phyloP scores from a whole-genome alignment of 2,113 vertebrate species.

The Glareola pratincola region DNA sequence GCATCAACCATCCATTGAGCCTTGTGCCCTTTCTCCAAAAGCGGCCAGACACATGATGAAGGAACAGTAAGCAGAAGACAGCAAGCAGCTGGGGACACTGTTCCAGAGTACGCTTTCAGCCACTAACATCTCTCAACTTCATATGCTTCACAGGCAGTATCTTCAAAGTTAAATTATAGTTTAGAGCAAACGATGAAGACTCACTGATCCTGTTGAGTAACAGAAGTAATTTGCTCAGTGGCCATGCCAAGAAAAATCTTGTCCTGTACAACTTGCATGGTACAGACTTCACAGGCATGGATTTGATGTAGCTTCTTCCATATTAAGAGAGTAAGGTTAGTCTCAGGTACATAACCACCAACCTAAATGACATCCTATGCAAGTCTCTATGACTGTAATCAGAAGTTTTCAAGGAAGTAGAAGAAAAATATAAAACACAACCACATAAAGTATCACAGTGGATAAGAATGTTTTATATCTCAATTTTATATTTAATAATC shows the following conservation, averaged over 20 bases:
- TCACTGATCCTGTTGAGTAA: not conserved
- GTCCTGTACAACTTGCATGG: not conserved
- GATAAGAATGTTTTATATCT: not conserved
- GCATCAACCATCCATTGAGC: not conserved
- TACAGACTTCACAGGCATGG: not conserved
- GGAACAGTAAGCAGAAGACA: not conserved
- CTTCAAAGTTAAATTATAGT: not conserved
- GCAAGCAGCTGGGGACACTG: not conserved
- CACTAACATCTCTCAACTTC: not conserved
- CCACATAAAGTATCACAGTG: not conserved
- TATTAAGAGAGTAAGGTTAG: not conserved
- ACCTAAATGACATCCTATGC: not conserved
- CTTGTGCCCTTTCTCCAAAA: not conserved
- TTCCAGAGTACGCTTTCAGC: not conserved
- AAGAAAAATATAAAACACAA: not conserved
- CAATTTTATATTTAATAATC: not conserved
- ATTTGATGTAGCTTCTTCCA: not conserved
- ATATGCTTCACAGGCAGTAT: not conserved
- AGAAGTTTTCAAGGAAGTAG: not conserved
- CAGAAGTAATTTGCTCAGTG: not conserved
- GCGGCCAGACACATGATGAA: accelerated
- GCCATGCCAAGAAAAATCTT: not conserved
- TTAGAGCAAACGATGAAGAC: not conserved
- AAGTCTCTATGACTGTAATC: not conserved
- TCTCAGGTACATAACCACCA: not conserved